These are phyloP conservation scores for Papilio protenor DNA, from an alignment of 2,888 invertebrate species.

Conservation along the genomic window DNA sequence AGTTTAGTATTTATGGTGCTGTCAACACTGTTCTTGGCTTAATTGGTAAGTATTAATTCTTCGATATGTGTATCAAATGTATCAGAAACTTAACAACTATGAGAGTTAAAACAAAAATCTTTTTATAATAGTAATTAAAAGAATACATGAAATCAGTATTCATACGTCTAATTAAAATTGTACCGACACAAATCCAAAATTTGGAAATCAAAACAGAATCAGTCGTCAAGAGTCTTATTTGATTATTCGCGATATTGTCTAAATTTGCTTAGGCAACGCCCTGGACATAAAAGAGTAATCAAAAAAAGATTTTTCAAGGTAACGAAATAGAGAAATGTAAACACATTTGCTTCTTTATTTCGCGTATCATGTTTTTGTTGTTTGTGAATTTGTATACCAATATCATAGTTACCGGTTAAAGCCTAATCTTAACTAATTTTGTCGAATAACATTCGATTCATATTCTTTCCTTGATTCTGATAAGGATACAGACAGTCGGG, in stretches of 20 bases:
- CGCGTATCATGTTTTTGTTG: neutral
- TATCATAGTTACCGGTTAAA: neutral
- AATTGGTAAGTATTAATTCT: conserved; percentile 64
- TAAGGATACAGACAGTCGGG: neutral
- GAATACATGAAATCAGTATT: neutral
- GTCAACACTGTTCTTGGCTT: conserved; percentile 77
- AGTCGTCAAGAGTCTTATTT: too few relatives aligned
- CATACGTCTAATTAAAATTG: too few relatives aligned
- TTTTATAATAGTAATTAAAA: neutral
- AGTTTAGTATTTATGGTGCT: conserved; percentile 78
- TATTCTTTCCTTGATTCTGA: neutral
- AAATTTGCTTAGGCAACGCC: too few relatives aligned
- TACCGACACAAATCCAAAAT: too few relatives aligned
- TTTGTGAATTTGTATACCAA: neutral
- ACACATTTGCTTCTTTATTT: neutral
- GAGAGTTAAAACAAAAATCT: neutral
- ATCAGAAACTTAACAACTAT: neutral
- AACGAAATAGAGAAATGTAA: too few relatives aligned
- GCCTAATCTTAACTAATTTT: neutral
- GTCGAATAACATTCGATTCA: neutral
- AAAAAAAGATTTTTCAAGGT: too few relatives aligned
- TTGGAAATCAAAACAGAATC: too few relatives aligned
- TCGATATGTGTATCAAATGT: neutral
- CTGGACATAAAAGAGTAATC: too few relatives aligned
- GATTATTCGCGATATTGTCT: too few relatives aligned